These are phyloP conservation scores for Bactericera cockerelli DNA, from an alignment of 1,140 invertebrate species.

Conservation along the genomic window DNA sequence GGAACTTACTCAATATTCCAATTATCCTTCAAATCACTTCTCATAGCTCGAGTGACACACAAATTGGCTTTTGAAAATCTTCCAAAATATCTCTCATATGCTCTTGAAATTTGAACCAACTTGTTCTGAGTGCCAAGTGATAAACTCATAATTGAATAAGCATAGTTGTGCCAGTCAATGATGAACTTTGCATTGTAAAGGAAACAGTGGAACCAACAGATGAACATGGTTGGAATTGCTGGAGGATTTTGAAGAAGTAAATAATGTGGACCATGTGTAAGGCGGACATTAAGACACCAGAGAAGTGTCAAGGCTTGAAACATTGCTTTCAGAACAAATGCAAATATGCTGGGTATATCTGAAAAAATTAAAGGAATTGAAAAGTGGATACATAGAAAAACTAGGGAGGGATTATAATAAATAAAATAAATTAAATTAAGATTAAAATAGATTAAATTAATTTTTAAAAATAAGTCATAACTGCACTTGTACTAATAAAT, in stretches of 20 bases:
- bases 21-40: conserved; percentile 58
- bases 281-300: conserved; percentile 40
- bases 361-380: too few species aligned
- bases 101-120: conserved; percentile 55
- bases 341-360: conserved; percentile 50
- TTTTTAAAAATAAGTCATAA: too few species aligned
- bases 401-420: too few species aligned
- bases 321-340: conserved; percentile 65
- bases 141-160: conserved; percentile 75
- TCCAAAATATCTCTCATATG: conserved; percentile 72
- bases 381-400: too few species aligned
- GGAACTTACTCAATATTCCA: conserved; percentile 56
- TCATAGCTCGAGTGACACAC: conserved; percentile 94
- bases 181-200: conserved; percentile 51
- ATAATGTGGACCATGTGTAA: conserved; percentile 43
- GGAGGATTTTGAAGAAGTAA: conserved; percentile 85
- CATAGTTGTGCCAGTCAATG: conserved; percentile 99
- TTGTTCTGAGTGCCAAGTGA: conserved; percentile 41
- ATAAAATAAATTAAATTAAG: too few species aligned
- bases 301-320: conserved; percentile 67
- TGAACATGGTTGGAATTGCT: conserved; percentile 68
- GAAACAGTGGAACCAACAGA: conserved; percentile 64
- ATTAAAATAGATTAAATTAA: too few species aligned
- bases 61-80: conserved; percentile 56
- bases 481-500: too few species aligned